Conservation (phyloP, 2,797 vertebrate species). For the Prionace glauca region DNA sequence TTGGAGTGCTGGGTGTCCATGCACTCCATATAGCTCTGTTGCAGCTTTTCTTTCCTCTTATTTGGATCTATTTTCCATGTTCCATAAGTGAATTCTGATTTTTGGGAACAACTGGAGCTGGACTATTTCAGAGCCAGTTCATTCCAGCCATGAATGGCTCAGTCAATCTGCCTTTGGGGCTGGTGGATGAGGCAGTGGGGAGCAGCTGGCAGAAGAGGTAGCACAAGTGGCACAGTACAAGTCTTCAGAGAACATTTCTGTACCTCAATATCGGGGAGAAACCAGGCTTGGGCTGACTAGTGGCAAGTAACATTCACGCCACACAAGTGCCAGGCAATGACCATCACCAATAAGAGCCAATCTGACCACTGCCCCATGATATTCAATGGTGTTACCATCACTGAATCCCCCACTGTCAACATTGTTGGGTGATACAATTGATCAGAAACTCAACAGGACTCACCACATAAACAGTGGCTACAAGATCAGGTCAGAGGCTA, state of each 20-base stretch:
- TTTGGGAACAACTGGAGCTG: background rate
- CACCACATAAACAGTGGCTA: too few relatives aligned
- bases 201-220: background rate
- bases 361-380: too few relatives aligned
- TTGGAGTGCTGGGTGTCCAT: background rate
- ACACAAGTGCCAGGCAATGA: too few relatives aligned
- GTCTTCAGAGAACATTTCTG: background rate
- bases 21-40: background rate
- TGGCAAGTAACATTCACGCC: too few relatives aligned
- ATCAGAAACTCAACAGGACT: too few relatives aligned
- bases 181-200: background rate
- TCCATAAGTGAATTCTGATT: background rate
- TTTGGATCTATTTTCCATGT: background rate
- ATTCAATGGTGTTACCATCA: too few relatives aligned
- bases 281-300: too few relatives aligned
- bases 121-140: background rate
- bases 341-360: too few relatives aligned
- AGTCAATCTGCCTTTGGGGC: background rate
- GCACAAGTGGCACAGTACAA: too few relatives aligned
- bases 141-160: background rate
- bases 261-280: background rate
- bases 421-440: too few relatives aligned
- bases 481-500: too few relatives aligned
- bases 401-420: too few relatives aligned
- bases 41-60: background rate